These are phyloP conservation scores for Stramonita haemastoma DNA, from an alignment of 2,888 invertebrate genomes.

Conservation along the genomic window DNA sequence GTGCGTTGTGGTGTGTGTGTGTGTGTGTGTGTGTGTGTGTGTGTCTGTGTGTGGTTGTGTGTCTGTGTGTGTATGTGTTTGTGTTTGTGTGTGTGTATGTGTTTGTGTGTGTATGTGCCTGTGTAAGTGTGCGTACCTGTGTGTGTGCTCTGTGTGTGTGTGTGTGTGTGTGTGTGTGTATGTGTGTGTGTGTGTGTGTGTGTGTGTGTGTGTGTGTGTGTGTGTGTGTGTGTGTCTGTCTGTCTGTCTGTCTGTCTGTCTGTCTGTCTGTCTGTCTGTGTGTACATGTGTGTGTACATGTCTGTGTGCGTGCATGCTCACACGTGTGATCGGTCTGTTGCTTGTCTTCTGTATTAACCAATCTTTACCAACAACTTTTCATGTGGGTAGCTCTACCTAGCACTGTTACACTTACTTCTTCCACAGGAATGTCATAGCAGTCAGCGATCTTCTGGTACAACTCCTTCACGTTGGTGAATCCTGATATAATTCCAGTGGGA, in stretches of 20 bases:
- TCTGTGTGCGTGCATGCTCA: not conserved
- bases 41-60: no score
- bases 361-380: not conserved
- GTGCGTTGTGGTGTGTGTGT: no score
- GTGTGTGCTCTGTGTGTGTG: not conserved
- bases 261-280: not conserved
- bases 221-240: conserved; percentile 1
- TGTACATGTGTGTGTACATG: not conserved
- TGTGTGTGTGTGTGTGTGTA: not conserved
- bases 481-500: conserved; percentile 94
- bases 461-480: conserved; percentile 96
- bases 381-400: not conserved
- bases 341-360: not conserved
- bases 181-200: not conserved
- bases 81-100: no score
- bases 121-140: no score
- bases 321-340: not conserved
- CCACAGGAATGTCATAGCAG: conserved; percentile 88
- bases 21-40: no score
- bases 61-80: no score
- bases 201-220: not conserved
- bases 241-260: not conserved
- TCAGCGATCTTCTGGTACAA: conserved; percentile 96
- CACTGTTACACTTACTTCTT: conserved; percentile 83
- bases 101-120: no score